These are phyloP conservation scores for Agonopterix subpropinquella DNA, from an alignment of 2,888 invertebrate genomes.

Conservation along the genomic window DNA sequence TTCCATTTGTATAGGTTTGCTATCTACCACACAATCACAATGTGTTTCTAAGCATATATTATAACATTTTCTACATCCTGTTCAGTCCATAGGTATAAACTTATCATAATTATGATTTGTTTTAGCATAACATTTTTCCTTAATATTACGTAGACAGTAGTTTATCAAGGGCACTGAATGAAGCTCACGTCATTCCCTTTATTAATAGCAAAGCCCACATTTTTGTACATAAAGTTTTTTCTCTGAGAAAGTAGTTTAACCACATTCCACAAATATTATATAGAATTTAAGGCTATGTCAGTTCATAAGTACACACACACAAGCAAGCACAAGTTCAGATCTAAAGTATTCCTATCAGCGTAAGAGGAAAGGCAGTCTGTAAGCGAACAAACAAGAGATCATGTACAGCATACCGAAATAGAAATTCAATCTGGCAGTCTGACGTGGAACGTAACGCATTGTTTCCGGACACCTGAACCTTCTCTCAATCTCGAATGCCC, in stretches of 20 bases:
- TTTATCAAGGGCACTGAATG: too few relatives aligned
- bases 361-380: conserved; percentile 77
- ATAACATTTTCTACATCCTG: conserved; percentile 9
- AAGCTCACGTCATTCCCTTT: too few relatives aligned
- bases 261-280: too few relatives aligned
- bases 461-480: conserved; percentile 87
- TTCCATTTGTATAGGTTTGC: conserved; percentile 23
- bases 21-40: conserved; percentile 5
- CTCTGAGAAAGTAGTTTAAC: too few relatives aligned
- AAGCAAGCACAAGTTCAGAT: neutral
- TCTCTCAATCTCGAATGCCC: conserved; percentile 93
- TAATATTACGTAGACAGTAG: too few relatives aligned
- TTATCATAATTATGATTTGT: conserved; percentile 8
- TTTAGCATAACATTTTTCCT: neutral
- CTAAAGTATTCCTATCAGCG: conserved; percentile 19
- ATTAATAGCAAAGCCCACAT: too few relatives aligned
- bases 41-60: conserved; percentile 1
- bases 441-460: conserved; percentile 88
- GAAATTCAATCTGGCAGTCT: conserved; percentile 93
- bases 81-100: conserved; percentile 6
- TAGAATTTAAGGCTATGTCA: too few relatives aligned
- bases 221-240: too few relatives aligned
- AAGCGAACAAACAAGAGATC: conserved; percentile 84
- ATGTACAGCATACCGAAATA: conserved; percentile 94
- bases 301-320: too few relatives aligned